These are phyloP conservation scores for Pedicia rivosa DNA, from an alignment of 2,888 invertebrate species.

Conservation along the genomic window DNA sequence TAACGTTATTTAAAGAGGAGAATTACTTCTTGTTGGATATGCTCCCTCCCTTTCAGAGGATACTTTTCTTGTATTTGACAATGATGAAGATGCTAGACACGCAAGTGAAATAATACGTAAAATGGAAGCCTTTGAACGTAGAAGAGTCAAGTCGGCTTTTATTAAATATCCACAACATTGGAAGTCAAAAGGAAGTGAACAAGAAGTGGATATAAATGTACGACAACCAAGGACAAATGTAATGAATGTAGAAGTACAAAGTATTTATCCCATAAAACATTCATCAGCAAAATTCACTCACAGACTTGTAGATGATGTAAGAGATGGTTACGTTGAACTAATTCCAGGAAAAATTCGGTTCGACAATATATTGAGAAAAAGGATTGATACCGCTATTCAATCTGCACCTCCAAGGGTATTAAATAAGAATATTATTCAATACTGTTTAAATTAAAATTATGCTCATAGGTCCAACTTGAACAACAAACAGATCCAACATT, in stretches of 20 bases:
- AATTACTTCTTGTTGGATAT: constrained; percentile 44
- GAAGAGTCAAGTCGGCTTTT: constrained; percentile 36
- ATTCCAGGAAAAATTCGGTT: constrained; percentile 37
- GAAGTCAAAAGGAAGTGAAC: constrained; percentile 46
- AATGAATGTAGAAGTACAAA: constrained; percentile 49
- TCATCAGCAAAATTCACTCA: constrained; percentile 35
- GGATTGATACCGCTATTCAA: constrained; percentile 42
- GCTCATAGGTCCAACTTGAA: constrained; percentile 30
- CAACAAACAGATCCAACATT: constrained; percentile 54
- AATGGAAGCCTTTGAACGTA: constrained; percentile 32
- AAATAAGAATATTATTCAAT: too few relatives aligned
- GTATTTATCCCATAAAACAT: constrained; percentile 37
- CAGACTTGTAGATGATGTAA: constrained; percentile 37
- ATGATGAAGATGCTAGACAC: constrained; percentile 35
- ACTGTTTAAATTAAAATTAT: too few relatives aligned
- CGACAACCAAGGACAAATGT: constrained; percentile 39
- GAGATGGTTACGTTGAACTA: constrained; percentile 55
- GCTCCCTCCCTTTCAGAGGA: constrained; percentile 47
- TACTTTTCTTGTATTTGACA: constrained; percentile 53
- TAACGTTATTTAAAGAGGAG: constrained; percentile 27
- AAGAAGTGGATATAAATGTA: constrained; percentile 39
- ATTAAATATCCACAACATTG: constrained; percentile 40
- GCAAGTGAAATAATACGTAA: constrained; percentile 36
- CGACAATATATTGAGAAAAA: constrained; percentile 36
- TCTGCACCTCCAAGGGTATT: constrained; percentile 35